A percentile compares a stretch with the other conserved stretches of the same genome.
phyloP scores from a whole-genome alignment of 2,797 vertebrate genomes.

The Hyperoplus immaculatus region DNA sequence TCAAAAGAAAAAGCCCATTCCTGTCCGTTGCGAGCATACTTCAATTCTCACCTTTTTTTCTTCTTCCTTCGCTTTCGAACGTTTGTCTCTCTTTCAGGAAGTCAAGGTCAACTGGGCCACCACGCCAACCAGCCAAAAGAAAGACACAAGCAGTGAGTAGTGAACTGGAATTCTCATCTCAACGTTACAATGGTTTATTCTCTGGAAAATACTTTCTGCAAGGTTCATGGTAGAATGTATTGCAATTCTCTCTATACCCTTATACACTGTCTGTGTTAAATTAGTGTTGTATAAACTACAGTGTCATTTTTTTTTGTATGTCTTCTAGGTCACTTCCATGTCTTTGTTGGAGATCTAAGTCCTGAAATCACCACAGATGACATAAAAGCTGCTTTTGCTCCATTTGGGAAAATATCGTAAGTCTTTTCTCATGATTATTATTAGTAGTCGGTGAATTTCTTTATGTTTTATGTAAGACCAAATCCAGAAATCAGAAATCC shows the following conservation, averaged over 20 bases:
- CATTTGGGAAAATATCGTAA: conserved; percentile 99
- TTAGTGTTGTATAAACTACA: not conserved
- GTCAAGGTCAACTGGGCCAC: conserved; percentile 99
- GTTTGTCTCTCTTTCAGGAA: conserved; percentile 87
- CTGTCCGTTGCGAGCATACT: not conserved
- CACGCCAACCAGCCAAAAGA: conserved; percentile 99
- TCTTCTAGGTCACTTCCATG: conserved; percentile 94
- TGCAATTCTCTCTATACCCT: not conserved
- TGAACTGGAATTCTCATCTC: not conserved
- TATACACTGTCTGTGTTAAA: not conserved
- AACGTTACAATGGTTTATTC: not conserved
- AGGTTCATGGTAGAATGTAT: not conserved
- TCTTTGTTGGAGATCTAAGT: conserved; percentile 98
- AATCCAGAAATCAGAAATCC: not conserved
- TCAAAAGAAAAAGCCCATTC: conserved; percentile 69
- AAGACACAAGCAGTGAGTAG: conserved; percentile 99
- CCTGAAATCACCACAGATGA: conserved; percentile 99
- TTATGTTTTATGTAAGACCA: not conserved
- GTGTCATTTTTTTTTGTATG: not conserved
- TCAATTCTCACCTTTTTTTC: conserved; percentile 44
- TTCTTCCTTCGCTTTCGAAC: conserved; percentile 59
- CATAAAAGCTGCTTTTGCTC: conserved; percentile 97
- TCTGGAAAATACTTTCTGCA: not conserved
- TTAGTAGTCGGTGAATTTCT: not conserved
- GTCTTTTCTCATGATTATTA: conserved; percentile 64